phyloP scores from a whole-genome alignment of 2,113 vertebrate genomes.

The Plectropomus leopardus region DNA sequence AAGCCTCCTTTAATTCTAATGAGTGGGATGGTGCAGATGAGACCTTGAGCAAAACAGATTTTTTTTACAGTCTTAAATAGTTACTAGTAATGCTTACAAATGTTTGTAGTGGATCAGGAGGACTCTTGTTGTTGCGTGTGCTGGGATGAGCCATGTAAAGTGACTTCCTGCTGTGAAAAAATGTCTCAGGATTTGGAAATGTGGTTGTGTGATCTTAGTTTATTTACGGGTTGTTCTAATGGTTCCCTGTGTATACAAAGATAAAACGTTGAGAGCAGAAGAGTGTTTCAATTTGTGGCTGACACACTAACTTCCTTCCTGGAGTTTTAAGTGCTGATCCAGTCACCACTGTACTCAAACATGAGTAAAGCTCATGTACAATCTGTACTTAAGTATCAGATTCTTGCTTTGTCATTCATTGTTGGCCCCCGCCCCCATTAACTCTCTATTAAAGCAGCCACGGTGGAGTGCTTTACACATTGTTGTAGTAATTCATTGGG shows the following conservation, averaged over 20 bases:
- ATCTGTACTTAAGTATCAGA: slow-evolving; percentile 3
- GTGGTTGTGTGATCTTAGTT: not conserved
- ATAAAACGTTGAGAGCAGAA: not conserved
- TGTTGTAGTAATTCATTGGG: slow-evolving; percentile 51
- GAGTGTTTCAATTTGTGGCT: slow-evolving; percentile 15
- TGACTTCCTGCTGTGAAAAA: slow-evolving; percentile 31
- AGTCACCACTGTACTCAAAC: not conserved
- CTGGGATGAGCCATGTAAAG: slow-evolving; percentile 37
- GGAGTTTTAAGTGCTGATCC: not conserved
- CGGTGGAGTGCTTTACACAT: slow-evolving; percentile 80
- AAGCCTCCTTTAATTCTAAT: not conserved
- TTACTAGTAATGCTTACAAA: slow-evolving; percentile 13
- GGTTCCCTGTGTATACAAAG: not conserved
- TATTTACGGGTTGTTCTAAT: not conserved
- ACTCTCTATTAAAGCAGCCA: slow-evolving; percentile 32
- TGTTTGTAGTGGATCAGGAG: slow-evolving; percentile 30
- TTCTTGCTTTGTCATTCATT: slow-evolving; percentile 42
- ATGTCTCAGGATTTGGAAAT: no score
- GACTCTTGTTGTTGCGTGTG: slow-evolving; percentile 14
- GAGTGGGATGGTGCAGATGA: not conserved
- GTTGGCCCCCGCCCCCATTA: slow-evolving; percentile 18
- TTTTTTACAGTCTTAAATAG: slow-evolving; percentile 4
- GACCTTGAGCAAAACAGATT: not conserved
- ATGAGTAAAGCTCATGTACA: not conserved
- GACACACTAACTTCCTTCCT: slow-evolving; percentile 17